These are phyloP conservation scores for Archegozetes longisetosus DNA, from an alignment of 1,140 invertebrate species.

Conservation along the genomic window DNA sequence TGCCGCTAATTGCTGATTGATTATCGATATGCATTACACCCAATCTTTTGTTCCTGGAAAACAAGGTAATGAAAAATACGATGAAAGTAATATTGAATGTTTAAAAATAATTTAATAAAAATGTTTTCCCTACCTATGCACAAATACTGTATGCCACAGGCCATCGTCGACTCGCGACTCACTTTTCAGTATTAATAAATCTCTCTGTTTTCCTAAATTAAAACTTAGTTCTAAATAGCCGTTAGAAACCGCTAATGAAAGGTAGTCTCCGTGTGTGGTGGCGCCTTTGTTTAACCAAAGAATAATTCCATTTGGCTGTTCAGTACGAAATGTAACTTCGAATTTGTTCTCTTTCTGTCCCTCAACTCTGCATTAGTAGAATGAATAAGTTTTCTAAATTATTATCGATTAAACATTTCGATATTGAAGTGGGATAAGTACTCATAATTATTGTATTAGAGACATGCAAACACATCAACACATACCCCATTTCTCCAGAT, in stretches of 20 bases:
- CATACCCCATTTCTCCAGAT: no score
- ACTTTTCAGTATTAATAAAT: conserved; percentile 34
- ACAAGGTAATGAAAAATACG: conserved; percentile 11
- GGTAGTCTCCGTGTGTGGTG: conserved; percentile 36
- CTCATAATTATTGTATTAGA: no score
- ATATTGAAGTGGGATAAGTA: no score
- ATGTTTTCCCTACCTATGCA: conserved; percentile 27
- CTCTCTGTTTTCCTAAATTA: conserved; percentile 42
- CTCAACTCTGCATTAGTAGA: no score
- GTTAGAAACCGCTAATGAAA: conserved; percentile 41
- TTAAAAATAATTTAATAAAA: conserved; percentile 14
- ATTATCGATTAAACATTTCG: no score
- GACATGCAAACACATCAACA: no score
- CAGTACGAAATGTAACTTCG: conserved; percentile 49
- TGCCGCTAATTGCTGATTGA: conserved; percentile 39
- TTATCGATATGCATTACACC: conserved; percentile 51
- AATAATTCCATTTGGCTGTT: conserved; percentile 44
- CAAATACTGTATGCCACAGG: conserved; percentile 49
- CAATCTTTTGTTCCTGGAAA: conserved; percentile 43
- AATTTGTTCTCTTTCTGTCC: conserved; percentile 51
- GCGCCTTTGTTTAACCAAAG: conserved; percentile 46
- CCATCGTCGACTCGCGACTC: conserved; percentile 45
- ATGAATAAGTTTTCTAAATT: no score
- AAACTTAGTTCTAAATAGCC: conserved; percentile 44
- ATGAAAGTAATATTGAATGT: no score